Evolutionary conservation across 2,888 invertebrate species (phyloP).

Genomic region (Nomada fabriciana): DNA sequence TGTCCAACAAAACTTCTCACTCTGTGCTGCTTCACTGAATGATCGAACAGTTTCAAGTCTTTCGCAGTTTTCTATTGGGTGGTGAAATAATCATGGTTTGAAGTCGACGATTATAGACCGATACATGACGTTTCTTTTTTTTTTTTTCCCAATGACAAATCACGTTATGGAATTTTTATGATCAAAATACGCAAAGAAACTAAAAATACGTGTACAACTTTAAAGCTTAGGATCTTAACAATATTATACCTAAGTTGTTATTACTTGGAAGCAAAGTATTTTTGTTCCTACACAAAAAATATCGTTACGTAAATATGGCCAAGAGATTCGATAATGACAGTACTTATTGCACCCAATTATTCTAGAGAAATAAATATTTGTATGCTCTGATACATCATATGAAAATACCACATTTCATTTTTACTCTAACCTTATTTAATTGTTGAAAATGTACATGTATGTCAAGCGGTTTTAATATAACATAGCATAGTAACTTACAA

Average conservation of each 20-base stretch:
- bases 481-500: not conserved
- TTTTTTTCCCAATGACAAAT: not conserved
- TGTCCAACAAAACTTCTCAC: not conserved
- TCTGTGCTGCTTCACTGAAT: slow-evolving; percentile 26
- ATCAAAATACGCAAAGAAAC: too few relatives aligned
- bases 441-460: too few relatives aligned
- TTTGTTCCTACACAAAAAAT: too few relatives aligned
- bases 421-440: not conserved
- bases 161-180: too few relatives aligned
- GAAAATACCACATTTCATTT: not conserved
- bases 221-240: too few relatives aligned
- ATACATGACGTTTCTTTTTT: not conserved
- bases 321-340: too few relatives aligned
- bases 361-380: too few relatives aligned
- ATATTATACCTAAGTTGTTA: too few relatives aligned
- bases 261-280: too few relatives aligned
- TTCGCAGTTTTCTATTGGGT: slow-evolving; percentile 35
- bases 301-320: too few relatives aligned
- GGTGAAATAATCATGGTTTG: slow-evolving; percentile 4
- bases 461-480: not conserved
- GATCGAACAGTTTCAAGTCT: not conserved
- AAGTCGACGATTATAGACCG: not conserved
- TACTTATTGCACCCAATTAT: too few relatives aligned
- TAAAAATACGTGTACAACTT: too few relatives aligned
- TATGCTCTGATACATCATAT: not conserved